These are phyloP conservation scores for Antechinus stuartii DNA, from an alignment of 2,113 vertebrate species.

Conservation along the genomic window DNA sequence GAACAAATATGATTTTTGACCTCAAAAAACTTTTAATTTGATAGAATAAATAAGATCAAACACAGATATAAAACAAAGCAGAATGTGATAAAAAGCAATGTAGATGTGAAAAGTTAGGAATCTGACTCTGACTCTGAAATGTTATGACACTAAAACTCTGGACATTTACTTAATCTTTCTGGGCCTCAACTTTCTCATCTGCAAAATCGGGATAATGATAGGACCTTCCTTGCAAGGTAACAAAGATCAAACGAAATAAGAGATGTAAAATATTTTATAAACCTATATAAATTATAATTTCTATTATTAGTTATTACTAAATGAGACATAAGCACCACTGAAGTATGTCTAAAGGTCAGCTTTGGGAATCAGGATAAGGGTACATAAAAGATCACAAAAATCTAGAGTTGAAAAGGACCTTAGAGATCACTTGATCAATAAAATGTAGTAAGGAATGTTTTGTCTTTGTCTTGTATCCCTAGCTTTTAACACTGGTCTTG, in stretches of 20 bases:
- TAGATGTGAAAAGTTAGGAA: neutral
- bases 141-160: neutral
- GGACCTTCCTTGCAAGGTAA: neutral
- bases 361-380: neutral
- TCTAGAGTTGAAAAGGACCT: neutral
- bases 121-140: neutral
- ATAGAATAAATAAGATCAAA: constrained; percentile 61
- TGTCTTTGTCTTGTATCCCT: neutral
- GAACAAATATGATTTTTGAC: constrained; percentile 65
- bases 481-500: neutral
- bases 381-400: neutral
- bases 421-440: neutral
- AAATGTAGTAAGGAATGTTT: neutral
- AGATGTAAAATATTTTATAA: neutral
- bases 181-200: neutral
- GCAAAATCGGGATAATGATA: neutral
- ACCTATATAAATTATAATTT: neutral
- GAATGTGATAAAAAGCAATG: neutral
- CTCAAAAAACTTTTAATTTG: constrained; percentile 59
- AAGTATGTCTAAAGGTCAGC: neutral
- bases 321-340: neutral
- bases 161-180: neutral
- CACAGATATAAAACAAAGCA: neutral
- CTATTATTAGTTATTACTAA: neutral
- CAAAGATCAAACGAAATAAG: neutral